Evolutionary conservation across 2,797 vertebrate species (phyloP).

Genomic region (Salarias fasciatus): DNA sequence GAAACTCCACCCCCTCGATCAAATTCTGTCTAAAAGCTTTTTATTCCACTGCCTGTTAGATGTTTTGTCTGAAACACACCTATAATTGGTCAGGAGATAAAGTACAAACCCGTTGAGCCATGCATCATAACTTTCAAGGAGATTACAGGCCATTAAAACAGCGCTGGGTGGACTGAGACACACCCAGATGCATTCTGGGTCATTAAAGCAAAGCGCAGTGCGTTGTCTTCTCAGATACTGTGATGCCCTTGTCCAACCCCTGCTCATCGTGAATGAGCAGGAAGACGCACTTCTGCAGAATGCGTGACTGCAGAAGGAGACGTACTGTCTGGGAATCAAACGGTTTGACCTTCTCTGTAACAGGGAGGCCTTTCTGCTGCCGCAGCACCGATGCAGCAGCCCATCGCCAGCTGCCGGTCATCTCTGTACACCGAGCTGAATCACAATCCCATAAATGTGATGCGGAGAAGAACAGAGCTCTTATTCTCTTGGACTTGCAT

Average conservation of each 20-base stretch:
- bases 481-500: conserved; percentile 75
- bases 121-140: no score
- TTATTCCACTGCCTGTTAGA: neutral
- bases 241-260: neutral
- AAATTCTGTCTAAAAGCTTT: no score
- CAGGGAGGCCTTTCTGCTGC: conserved; percentile 55
- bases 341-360: conserved; percentile 59
- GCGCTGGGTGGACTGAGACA: no score
- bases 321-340: conserved; percentile 60
- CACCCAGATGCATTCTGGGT: no score
- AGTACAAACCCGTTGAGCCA: no score
- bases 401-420: conserved; percentile 53
- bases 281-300: conserved; percentile 21
- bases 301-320: conserved; percentile 37
- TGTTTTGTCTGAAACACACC: neutral
- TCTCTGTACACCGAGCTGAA: conserved; percentile 54
- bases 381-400: conserved; percentile 36
- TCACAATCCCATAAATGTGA: conserved; percentile 61
- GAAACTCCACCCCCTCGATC: no score
- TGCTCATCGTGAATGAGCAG: conserved; percentile 9
- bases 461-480: conserved; percentile 68
- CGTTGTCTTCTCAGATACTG: conserved; percentile 3
- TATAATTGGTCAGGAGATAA: no score
- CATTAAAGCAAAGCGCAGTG: neutral
- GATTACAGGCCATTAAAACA: no score